phyloP scores from a whole-genome alignment of 2,113 vertebrate species.

The Ascaphus truei region DNA sequence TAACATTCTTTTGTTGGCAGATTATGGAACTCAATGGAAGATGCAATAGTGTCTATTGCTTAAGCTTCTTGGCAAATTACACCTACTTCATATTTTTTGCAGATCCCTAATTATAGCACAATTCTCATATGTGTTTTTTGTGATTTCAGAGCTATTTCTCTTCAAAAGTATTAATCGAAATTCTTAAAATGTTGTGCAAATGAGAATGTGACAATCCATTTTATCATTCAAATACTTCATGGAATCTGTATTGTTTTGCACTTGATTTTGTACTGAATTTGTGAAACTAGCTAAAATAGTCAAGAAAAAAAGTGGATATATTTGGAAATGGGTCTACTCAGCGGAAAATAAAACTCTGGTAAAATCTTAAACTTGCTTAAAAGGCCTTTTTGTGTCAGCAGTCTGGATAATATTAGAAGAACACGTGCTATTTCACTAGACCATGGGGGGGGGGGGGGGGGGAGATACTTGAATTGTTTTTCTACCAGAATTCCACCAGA shows the following conservation, averaged over 20 bases:
- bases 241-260: constrained; percentile 41
- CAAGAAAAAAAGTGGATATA: constrained; percentile 38
- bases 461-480: no score
- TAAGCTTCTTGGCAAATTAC: constrained; percentile 14
- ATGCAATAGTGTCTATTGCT: constrained; percentile 7
- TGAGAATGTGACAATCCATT: constrained; percentile 38
- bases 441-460: no score
- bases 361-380: no score
- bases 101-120: constrained; percentile 29
- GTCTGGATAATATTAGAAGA: no score
- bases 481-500: no score
- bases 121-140: constrained; percentile 27
- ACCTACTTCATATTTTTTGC: constrained; percentile 19
- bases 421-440: no score
- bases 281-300: constrained; percentile 41
- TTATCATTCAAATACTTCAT: constrained; percentile 29
- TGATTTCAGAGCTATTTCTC: constrained; percentile 42
- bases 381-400: no score
- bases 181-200: constrained; percentile 31
- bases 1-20: constrained; percentile 26
- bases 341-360: constrained; percentile 38
- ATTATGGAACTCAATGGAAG: neutral
- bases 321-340: constrained; percentile 39
- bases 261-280: constrained; percentile 47
- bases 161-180: constrained; percentile 23